These are phyloP conservation scores for Agrilus planipennis DNA, from an alignment of 1,140 invertebrate species.

Conservation along the genomic window DNA sequence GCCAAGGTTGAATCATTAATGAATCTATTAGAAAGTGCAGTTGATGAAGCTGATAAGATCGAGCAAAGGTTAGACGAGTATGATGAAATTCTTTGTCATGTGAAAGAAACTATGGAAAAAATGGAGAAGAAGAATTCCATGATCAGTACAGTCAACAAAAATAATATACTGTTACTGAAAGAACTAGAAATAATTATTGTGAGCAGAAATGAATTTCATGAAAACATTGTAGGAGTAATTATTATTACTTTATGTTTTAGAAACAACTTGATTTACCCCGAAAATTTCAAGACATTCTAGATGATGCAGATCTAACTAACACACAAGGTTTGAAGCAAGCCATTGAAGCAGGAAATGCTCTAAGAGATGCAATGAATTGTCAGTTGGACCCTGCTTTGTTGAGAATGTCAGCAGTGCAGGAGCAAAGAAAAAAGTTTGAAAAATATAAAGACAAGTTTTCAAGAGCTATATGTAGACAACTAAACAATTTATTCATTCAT, in stretches of 20 bases:
- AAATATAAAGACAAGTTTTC: conserved; percentile 79
- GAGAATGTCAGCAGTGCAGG: conserved; percentile 70
- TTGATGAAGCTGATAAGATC: conserved; percentile 62
- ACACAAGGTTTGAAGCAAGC: conserved; percentile 63
- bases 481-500: conserved; percentile 91
- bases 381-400: conserved; percentile 51
- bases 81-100: conserved; percentile 68
- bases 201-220: conserved; percentile 29
- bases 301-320: conserved; percentile 45
- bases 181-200: conserved; percentile 75
- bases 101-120: conserved; percentile 74
- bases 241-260: conserved; percentile 30
- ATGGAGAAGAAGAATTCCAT: conserved; percentile 87
- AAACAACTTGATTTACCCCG: conserved; percentile 62
- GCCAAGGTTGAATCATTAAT: conserved; percentile 74
- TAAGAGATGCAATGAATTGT: conserved; percentile 66
- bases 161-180: conserved; percentile 65
- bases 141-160: conserved; percentile 75
- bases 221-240: conserved; percentile 6
- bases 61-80: conserved; percentile 62
- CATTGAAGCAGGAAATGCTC: conserved; percentile 63
- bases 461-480: conserved; percentile 65
- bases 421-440: conserved; percentile 75
- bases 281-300: conserved; percentile 54
- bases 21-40: conserved; percentile 69